A percentile compares a stretch with the other conserved stretches of the same genome.
These are phyloP conservation scores for Pseudeuparius sepicola DNA, from an alignment of 2,888 invertebrate genomes.

Conservation along the genomic window DNA sequence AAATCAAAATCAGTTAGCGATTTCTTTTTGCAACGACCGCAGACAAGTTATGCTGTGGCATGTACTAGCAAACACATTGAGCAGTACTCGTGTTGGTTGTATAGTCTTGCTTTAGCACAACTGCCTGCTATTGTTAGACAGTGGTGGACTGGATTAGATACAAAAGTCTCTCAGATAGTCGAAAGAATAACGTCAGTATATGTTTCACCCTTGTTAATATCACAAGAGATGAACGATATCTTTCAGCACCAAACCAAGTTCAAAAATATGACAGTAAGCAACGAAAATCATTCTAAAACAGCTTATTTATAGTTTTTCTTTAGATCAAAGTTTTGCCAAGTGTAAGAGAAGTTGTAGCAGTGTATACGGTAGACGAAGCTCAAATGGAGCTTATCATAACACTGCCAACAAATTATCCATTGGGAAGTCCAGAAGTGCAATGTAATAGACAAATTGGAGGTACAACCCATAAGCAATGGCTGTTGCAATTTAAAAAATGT, in stretches of 20 bases:
- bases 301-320: too few species aligned
- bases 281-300: too few species aligned
- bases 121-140: conserved; percentile 65
- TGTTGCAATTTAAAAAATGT: conserved; percentile 76
- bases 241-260: conserved; percentile 46
- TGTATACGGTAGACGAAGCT: conserved; percentile 73
- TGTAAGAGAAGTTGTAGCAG: conserved; percentile 68
- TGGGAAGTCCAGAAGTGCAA: conserved; percentile 64
- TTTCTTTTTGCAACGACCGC: conserved; percentile 21
- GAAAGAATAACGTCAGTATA: conserved; percentile 59
- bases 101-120: conserved; percentile 50
- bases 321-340: conserved; percentile 63
- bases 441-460: conserved; percentile 60
- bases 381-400: conserved; percentile 68
- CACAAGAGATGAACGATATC: conserved; percentile 52
- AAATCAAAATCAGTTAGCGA: conserved; percentile 22
- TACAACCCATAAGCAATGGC: conserved; percentile 61
- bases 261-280: conserved; percentile 53
- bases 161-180: conserved; percentile 53
- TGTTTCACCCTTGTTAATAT: conserved; percentile 57
- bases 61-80: conserved; percentile 39
- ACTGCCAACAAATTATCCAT: conserved; percentile 76
- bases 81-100: conserved; percentile 55
- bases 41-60: conserved; percentile 23
- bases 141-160: conserved; percentile 65